Conservation (phyloP, 2,797 vertebrate species). For the Karalla daura region DNA sequence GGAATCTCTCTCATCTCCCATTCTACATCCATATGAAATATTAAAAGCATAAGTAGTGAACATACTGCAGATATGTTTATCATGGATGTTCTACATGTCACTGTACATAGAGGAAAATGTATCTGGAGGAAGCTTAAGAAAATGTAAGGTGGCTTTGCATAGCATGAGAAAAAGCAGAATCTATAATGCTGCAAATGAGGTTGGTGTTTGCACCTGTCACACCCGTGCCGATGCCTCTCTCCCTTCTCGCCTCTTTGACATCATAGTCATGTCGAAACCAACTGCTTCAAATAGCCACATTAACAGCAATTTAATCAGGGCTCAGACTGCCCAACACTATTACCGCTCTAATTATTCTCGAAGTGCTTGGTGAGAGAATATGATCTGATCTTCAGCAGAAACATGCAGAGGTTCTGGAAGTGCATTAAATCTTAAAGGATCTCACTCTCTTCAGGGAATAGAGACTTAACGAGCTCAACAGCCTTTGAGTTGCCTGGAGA, state of each 20-base stretch:
- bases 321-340: constrained; percentile 58
- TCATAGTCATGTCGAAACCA: constrained; percentile 43
- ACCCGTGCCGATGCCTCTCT: not conserved
- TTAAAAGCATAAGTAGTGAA: not conserved
- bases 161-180: constrained; percentile 5
- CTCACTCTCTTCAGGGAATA: constrained; percentile 72
- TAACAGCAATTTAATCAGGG: constrained; percentile 68
- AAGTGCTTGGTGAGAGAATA: constrained; percentile 57
- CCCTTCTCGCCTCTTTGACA: constrained; percentile 38
- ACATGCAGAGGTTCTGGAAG: constrained; percentile 60
- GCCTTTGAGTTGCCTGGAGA: constrained; percentile 82
- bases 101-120: not conserved
- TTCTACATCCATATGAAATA: not conserved
- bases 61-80: not conserved
- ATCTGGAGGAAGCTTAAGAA: not conserved
- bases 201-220: not conserved
- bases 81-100: not conserved
- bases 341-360: constrained; percentile 72
- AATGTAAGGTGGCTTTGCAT: not conserved
- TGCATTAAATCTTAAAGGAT: constrained; percentile 72
- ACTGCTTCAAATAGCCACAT: constrained; percentile 60
- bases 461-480: constrained; percentile 80
- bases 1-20: not conserved
- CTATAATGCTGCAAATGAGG: not conserved
- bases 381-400: constrained; percentile 68